Conservation (phyloP, 2,888 invertebrate genomes). For the Drosophila siamana region DNA sequence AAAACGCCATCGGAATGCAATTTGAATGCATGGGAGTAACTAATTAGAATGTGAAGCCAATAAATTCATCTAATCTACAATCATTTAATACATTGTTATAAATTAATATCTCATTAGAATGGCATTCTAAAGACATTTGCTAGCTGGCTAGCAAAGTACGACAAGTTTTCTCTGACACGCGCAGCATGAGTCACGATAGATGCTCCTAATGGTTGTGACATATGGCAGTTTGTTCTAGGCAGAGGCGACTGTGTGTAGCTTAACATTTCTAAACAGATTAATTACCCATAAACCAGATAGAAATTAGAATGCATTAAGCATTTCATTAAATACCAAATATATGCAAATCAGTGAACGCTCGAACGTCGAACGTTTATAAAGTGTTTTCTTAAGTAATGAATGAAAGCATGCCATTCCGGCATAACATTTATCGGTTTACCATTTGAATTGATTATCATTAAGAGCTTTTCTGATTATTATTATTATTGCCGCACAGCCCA, state of each 20-base stretch:
- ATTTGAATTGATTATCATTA: constrained; percentile 28
- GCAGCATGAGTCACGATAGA: constrained; percentile 21
- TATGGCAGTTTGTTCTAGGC: neutral
- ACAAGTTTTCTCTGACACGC: neutral
- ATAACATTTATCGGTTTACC: constrained; percentile 16
- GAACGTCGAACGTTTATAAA: constrained; percentile 26
- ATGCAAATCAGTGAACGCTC: constrained; percentile 22
- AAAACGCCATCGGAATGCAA: constrained; percentile 1
- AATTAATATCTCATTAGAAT: constrained; percentile 14
- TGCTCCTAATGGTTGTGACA: constrained; percentile 6
- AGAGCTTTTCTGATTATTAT: constrained; percentile 20
- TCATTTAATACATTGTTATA: neutral
- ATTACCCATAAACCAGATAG: constrained; percentile 30
- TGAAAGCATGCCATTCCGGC: constrained; percentile 37
- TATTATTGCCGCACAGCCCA: neutral
- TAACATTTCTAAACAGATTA: constrained; percentile 27
- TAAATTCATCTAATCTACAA: neutral
- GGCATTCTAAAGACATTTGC: neutral
- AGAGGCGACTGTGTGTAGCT: neutral
- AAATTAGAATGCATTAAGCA: neutral
- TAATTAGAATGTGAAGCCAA: neutral
- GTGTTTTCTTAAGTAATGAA: constrained; percentile 41
- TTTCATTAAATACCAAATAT: constrained; percentile 23
- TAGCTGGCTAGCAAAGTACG: neutral
- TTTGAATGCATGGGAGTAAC: neutral